Evolutionary conservation across 1,140 invertebrate species (phyloP), one percentile per base, ranked within the genome.

Genomic region (Atta texana): DNA sequence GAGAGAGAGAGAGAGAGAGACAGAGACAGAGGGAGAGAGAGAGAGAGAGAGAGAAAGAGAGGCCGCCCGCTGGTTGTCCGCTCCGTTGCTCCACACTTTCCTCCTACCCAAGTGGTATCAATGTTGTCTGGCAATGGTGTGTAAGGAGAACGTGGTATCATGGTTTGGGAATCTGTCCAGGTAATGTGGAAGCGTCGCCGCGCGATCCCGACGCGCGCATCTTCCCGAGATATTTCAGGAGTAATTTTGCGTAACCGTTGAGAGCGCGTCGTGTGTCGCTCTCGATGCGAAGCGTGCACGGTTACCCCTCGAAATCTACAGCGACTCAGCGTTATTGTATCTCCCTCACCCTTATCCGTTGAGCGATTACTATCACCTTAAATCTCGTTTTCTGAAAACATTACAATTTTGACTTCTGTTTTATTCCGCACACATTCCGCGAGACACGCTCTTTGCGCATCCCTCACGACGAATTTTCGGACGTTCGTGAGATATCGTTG

Each of bases 71-170:
- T 84, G 80, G 64, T 91, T 92, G 92, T 93, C 92, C 91, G 92
- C 92, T 92, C 92, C 92, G 93, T 91, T 91, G 93, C 92, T 92
- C 92, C 91, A 91, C 92, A 93, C 92, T 93, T 94, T 93, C 90
- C 93, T 94, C 69, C 91, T 92, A 90, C 93, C 92, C 91, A 94
- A 94, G 93, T 95, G 93, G 94, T 95, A 96, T 96, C 96, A 96
- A 97, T 97, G 96, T 96, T 96, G 96, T 96, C 96, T 96, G 96
- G 96, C 96, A 96, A 98, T 99, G 98, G 98, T 98, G 97, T 98
- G 97, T 97, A 98, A 98, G 97, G 98, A 98, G 97, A 97, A 98
- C 96, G 97, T 98, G 96, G 97, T 98, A 96, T 96, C 96, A 97
- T 98, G 98, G 98, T 99, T 99, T 97, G 98, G 98, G 96, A 97